Conservation (phyloP, 2,888 invertebrate genomes). For the Acrocera orbiculus region DNA sequence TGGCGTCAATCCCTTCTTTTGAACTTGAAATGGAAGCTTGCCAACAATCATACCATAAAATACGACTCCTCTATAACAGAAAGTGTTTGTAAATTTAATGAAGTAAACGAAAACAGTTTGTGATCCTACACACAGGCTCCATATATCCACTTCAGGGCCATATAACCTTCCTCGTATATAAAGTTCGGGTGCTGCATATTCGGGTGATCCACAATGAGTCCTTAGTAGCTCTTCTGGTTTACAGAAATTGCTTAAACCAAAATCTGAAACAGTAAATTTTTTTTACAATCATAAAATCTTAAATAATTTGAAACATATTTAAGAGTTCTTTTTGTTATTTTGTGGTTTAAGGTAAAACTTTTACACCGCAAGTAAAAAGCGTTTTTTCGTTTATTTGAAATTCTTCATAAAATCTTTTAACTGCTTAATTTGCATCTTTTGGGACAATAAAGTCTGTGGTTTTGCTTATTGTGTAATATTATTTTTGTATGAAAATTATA, state of each 20-base stretch:
- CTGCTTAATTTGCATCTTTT: too few species aligned
- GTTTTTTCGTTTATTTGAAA: too few species aligned
- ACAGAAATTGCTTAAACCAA: constrained; percentile 56
- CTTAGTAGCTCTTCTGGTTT: constrained; percentile 39
- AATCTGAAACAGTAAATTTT: constrained; percentile 33
- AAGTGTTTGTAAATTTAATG: constrained; percentile 1
- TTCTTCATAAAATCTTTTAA: too few species aligned
- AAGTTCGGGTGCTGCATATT: constrained; percentile 63
- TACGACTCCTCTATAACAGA: constrained; percentile 45
- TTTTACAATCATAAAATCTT: neutral
- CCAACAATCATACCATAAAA: constrained; percentile 60
- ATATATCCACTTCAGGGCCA: constrained; percentile 59
- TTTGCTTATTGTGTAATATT: too few species aligned
- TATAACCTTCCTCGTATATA: constrained; percentile 50
- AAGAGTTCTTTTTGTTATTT: too few species aligned
- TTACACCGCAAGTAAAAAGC: too few species aligned
- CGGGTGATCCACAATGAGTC: constrained; percentile 63
- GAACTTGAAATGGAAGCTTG: constrained; percentile 45
- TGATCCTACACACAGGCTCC: constrained; percentile 49
- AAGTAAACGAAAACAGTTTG: too few species aligned
- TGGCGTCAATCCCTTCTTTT: constrained; percentile 28
- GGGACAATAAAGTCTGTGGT: too few species aligned
- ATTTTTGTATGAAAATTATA: too few species aligned
- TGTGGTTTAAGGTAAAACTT: too few species aligned
- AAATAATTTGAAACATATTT: too few species aligned